Base-by-base conservation (phyloP, 2,888 invertebrate genomes). In the Zaprionus bogoriensis region DNA sequence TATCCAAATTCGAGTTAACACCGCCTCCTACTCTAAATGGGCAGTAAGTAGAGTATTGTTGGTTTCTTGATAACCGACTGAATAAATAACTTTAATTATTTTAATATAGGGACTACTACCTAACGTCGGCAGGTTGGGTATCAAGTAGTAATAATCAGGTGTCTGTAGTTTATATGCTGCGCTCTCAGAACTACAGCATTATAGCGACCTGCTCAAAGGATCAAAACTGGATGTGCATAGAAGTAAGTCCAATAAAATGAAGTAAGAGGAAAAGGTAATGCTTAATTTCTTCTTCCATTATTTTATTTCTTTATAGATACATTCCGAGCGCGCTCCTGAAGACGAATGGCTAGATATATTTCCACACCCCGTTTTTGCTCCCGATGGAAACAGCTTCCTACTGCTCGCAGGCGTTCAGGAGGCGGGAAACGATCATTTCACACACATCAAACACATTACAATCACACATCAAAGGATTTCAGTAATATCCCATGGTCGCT, bases 111-210 rank as follows among this genome's bases (percentile, higher is more conserved):
- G 98, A 98, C 89, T 95, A 95, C 92, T 98, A 98, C 92, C 92
- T 98, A 90, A 97, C 97, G 90, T 96, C 96, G 79, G 97, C 97
- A 64, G 95, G 95, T 70, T 98, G 98, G 98, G 94, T 97, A 84
- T 79, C 95, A 85, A 93, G 94, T 88, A 93, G 93, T 85, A 95
- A 96, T 90, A 93, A 93, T 67, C 94, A 96, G 89, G 93, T 98
- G 73, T 94, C 96, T 48, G 95, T 96, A 47, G 96, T 97, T 57
- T 99, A 98, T 96, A 95, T 98, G 94, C 97, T 97, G 91, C 93
- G 99, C 79, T 95, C 96, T 41, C 98, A 99, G 92, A 98, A 98
- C 91, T 93, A 96, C 74, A 96, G 97, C 79, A 94, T 97, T 66
- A 94, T 98, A 82, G 95, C 97, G 69, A 94, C 96, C 68, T 98